Evolutionary conservation across 2,113 vertebrate species (phyloP), one percentile per base, ranked within the genome.

Genomic region (Sorex araneus): DNA sequence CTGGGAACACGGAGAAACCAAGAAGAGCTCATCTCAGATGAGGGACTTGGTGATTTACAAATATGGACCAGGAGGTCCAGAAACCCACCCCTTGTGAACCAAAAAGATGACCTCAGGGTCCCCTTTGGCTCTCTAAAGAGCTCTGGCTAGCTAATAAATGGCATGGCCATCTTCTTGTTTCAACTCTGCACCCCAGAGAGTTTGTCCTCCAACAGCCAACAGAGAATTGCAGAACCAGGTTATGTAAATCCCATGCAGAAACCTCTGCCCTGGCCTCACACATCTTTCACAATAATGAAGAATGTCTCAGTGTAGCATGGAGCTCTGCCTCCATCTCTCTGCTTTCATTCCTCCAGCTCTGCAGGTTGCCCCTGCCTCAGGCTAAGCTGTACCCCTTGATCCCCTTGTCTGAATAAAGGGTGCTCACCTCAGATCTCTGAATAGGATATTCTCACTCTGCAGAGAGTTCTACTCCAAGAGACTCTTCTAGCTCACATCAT

Each of bases 291-390:
- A 85, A 34, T 60, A 47, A 9, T 64, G 32, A n/a, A 50, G n/a
- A 84, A 2, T 23, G n/a, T 8, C 7, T 66, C 15, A 3, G 21
- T 0, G 2, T 30, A 34, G 23, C 40, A 40, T 27, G 0, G 30
- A 19, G 13, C n/a, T 73, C 30, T 75, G 2, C 36, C 10, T 71
- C 3, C 4, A 6, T 19, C 21, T 60, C 28, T 78, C 11, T 66
- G 10, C 7, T 21, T 6, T 6, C 30, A 34, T 78, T 43, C 19
- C 74, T 70, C 73, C 16, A 10, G 13, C 1, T 11, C 13, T 6
- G 2, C 47, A 60, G 5, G 5, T 7, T 74, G 10, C 27, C 50
- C 36, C 34, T 11, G 36, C 2, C 3, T 28, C 10, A 13, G 57
- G 2, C 2, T 40, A 34, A 11, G 28, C 9, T 0, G 8, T 3